Conservation (phyloP, 2,797 vertebrate species). For the Basileuterus tristriatus region DNA sequence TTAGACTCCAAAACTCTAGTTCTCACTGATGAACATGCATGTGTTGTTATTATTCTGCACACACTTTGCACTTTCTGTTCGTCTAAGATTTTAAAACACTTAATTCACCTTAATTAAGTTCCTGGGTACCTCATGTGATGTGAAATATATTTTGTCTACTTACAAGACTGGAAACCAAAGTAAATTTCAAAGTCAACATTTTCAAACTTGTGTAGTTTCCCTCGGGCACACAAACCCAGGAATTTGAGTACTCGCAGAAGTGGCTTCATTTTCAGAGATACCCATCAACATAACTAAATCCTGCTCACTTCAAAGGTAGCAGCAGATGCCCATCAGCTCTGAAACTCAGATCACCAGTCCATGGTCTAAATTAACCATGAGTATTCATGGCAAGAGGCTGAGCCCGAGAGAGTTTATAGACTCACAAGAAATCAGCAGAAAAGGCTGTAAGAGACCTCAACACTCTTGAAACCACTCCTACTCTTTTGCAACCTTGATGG, state of each 20-base stretch:
- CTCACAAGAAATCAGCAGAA: not conserved
- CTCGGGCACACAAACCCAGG: not conserved
- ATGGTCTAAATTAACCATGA: not conserved
- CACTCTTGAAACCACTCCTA: not conserved
- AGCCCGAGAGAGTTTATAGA: not conserved
- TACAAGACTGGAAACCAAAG: not conserved
- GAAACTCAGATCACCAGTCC: not conserved
- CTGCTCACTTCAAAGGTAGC: not conserved
- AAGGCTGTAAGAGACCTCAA: not conserved
- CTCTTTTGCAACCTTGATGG: not conserved
- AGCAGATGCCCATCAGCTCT: not conserved
- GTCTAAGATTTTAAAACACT: conserved; percentile 26
- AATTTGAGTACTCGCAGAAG: not conserved
- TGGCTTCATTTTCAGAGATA: not conserved
- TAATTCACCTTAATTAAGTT: conserved; percentile 45
- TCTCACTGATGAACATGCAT: not conserved
- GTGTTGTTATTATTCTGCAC: not conserved
- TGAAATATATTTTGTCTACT: conserved; percentile 25
- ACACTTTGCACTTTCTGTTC: not conserved
- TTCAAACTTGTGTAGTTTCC: not conserved
- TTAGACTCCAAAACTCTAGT: not conserved
- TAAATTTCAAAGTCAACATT: conserved; percentile 4
- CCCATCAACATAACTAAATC: not conserved
- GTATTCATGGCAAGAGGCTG: not conserved
- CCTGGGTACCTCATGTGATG: not conserved